Conservation (phyloP, 2,888 invertebrate genomes). For the Rambutsinella grinnellia region DNA sequence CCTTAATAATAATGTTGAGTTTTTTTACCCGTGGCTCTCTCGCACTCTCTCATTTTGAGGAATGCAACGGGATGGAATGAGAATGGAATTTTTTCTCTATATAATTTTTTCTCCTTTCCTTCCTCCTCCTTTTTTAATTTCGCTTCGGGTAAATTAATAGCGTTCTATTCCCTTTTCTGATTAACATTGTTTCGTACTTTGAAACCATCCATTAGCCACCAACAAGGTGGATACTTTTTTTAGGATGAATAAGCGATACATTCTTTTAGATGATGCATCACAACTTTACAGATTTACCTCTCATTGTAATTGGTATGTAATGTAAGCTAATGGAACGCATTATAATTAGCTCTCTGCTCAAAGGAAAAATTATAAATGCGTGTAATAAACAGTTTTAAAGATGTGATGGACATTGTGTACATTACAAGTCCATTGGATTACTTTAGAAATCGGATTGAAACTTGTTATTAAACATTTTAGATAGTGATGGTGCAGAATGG, state of each 20-base stretch:
- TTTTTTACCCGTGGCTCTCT: too few relatives aligned
- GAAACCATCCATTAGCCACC: constrained; percentile 34
- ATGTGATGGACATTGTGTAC: not conserved
- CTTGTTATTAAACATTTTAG: too few relatives aligned
- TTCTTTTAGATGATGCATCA: not conserved
- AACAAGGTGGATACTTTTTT: constrained; percentile 32
- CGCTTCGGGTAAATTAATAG: constrained; percentile 26
- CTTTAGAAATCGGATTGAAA: not conserved
- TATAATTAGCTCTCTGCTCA: too few relatives aligned
- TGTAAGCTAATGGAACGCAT: constrained; percentile 19
- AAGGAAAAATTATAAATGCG: too few relatives aligned
- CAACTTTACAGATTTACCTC: constrained; percentile 4
- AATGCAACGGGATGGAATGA: not conserved
- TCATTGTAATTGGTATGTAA: constrained; percentile 24
- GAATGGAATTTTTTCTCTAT: constrained; percentile 14
- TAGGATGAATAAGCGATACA: not conserved
- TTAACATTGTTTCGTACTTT: too few relatives aligned
- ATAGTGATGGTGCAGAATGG: not conserved
- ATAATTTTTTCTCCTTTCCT: constrained; percentile 12
- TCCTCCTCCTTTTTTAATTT: constrained; percentile 34
- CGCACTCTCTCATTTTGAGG: too few relatives aligned
- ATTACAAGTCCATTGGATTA: too few relatives aligned
- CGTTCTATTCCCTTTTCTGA: not conserved
- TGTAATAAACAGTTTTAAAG: constrained; percentile 21
- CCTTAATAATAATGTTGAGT: constrained; percentile 12